A percentile compares a stretch with the other conserved stretches of the same genome.
Conservation (phyloP, 2,888 invertebrate genomes). For the Conomelus anceps region DNA sequence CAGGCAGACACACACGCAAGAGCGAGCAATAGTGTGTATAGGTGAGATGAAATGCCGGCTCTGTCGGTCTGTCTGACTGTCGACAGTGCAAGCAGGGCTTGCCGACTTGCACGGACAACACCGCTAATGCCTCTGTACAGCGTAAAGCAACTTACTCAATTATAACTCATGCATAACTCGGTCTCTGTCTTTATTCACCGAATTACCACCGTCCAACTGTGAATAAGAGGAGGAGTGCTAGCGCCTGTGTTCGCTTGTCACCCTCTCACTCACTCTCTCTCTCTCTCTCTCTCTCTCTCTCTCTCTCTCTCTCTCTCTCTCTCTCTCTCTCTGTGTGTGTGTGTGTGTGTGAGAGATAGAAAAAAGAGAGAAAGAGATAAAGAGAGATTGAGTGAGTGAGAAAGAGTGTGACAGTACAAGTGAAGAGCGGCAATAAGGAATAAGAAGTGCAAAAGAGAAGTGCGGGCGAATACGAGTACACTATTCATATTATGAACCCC, state of each 20-base stretch:
- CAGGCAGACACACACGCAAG: not conserved
- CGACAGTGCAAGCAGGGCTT: no score
- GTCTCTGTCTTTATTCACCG: not conserved
- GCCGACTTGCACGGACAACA: no score
- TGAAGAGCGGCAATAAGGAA: not conserved
- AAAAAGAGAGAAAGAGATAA: constrained; percentile 11
- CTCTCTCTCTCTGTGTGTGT: no score
- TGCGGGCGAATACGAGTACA: not conserved
- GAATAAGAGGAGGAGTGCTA: not conserved
- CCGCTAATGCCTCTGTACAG: not conserved
- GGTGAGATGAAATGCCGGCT: not conserved
- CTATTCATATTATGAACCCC: not conserved
- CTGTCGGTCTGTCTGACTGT: no score
- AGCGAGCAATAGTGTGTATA: not conserved
- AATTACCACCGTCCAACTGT: not conserved
- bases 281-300: no score
- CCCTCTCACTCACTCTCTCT: no score
- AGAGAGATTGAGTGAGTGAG: constrained; percentile 21
- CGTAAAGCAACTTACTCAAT: not conserved
- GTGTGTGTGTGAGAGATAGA: not conserved
- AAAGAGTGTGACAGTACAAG: not conserved
- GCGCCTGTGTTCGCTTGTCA: no score
- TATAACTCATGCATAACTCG: not conserved
- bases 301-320: no score
- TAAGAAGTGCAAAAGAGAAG: not conserved